Evolutionary conservation across 2,797 vertebrate species (phyloP), one percentile per base, ranked within the genome.

Genomic region (Sebastes trivittatus): DNA sequence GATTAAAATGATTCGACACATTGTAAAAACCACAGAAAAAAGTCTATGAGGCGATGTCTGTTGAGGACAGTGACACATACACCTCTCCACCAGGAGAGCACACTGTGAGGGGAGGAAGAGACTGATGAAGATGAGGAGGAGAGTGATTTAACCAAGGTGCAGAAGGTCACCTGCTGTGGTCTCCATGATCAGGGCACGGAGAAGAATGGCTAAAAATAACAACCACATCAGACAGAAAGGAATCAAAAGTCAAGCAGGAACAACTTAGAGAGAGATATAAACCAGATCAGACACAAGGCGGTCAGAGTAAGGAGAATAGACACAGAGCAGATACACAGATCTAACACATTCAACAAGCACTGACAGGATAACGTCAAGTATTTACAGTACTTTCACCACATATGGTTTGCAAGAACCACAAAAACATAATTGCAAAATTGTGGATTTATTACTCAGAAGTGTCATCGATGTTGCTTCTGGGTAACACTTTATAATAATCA

Each of bases 101-200:
- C 90, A 89, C 80, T 81, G 88, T 85, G 86, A 85, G 54, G 30
- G 72, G 81, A 76, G 74, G 56, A 83, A 71, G 78, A 81, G 65
- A 7, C 9, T 3, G 80, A 84, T 81, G 86, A 77, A 11, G 68
- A 88, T 62, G 88, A 81, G 75, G 72, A 75, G 29, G 25, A 27
- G 25, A 27, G 25, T 78, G 90, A 92, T 89, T 85, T 83, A 96
- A 93, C 93, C 96, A 96, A 94, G 90, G 95, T 95, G 95, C 95
- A 96, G 94, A 95, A 81, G 92, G 97, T 99, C 98, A 99, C 98
- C 98, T 99, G 98, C 98, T 97, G 96, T 97, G 97, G 97, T 99
- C 93, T 92, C 92, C 98, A 97, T 97, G 97, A 93, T 98, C 97
- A 95, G 95, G 97, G 96, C 97, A 98, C 93, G 98, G 98, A 97